Evolutionary conservation across 1,140 invertebrate species (phyloP).

Genomic region (Zaprionus vittiger): DNA sequence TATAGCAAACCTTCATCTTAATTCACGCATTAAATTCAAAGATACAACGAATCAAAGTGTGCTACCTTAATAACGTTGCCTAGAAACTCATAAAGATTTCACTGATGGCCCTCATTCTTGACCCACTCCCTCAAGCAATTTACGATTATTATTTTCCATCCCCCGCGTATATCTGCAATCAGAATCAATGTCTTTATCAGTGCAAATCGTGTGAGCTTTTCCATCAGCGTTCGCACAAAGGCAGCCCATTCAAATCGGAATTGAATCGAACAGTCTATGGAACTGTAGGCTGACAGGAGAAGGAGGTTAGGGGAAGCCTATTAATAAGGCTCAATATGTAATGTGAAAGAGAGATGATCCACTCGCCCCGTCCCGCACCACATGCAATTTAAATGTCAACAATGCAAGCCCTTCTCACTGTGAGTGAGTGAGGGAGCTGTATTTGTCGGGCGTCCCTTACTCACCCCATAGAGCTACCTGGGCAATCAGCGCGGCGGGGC

Average conservation of each 20-base stretch:
- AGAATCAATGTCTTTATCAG: conserved; percentile 25
- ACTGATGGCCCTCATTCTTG: background rate
- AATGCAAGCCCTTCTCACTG: conserved; percentile 28
- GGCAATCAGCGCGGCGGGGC: conserved; percentile 31
- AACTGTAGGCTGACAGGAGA: background rate
- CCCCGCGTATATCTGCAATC: background rate
- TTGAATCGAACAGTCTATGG: conserved; percentile 34
- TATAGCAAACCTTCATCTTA: background rate
- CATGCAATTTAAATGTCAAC: conserved; percentile 58
- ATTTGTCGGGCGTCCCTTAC: background rate
- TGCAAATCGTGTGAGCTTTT: conserved; percentile 25
- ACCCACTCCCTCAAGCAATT: background rate
- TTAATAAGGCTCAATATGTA: conserved; percentile 36
- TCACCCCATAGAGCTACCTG: conserved; percentile 13
- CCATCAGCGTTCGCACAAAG: conserved; percentile 32
- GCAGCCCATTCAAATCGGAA: conserved; percentile 35
- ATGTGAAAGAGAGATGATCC: background rate
- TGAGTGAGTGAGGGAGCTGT: background rate
- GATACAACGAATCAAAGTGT: background rate
- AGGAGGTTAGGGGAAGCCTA: conserved; percentile 1
- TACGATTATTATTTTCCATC: background rate
- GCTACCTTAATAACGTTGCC: background rate
- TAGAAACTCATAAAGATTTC: background rate
- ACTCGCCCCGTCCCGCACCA: background rate
- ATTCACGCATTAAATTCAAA: background rate